These are phyloP conservation scores for Drosophila nigrodunni DNA, from an alignment of 1,140 invertebrate genomes.

Conservation along the genomic window DNA sequence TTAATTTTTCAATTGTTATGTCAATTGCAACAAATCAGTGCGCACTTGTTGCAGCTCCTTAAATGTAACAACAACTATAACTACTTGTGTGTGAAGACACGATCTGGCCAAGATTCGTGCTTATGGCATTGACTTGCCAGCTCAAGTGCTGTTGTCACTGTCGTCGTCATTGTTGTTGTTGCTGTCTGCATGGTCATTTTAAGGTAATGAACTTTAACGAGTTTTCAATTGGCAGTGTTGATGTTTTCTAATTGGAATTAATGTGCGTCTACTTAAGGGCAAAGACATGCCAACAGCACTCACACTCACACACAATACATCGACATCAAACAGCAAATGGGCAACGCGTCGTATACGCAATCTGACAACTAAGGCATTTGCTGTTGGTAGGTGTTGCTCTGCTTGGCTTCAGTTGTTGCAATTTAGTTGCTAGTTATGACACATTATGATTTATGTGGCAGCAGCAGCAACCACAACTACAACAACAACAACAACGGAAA, in stretches of 20 bases:
- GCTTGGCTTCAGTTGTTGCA: slow-evolving; percentile 41
- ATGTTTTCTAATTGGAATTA: slow-evolving; percentile 81
- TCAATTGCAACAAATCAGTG: slow-evolving; percentile 63
- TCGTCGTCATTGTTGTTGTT: slow-evolving; percentile 23
- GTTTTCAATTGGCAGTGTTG: slow-evolving; percentile 78
- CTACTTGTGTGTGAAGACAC: slow-evolving; percentile 15
- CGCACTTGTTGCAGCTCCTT: slow-evolving; percentile 57
- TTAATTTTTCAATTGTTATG: slow-evolving; percentile 62
- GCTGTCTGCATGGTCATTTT: slow-evolving; percentile 52
- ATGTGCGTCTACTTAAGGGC: slow-evolving; percentile 76
- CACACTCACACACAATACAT: slow-evolving; percentile 6
- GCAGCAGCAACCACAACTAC: slow-evolving; percentile 18
- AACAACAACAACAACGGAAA: slow-evolving; percentile 42
- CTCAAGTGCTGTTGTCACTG: slow-evolving; percentile 18
- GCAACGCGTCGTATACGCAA: slow-evolving; percentile 68
- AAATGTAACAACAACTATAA: slow-evolving; percentile 41
- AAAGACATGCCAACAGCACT: slow-evolving; percentile 42
- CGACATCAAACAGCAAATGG: slow-evolving; percentile 15
- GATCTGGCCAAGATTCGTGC: slow-evolving; percentile 38
- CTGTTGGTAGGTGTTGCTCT: slow-evolving; percentile 26
- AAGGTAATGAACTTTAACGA: slow-evolving; percentile 82
- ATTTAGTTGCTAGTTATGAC: slow-evolving; percentile 73
- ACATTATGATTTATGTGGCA: slow-evolving; percentile 77
- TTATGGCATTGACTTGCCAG: slow-evolving; percentile 42
- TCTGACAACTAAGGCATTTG: slow-evolving; percentile 17